Conservation (phyloP, 1,140 invertebrate genomes). For the Calycopis cecrops region DNA sequence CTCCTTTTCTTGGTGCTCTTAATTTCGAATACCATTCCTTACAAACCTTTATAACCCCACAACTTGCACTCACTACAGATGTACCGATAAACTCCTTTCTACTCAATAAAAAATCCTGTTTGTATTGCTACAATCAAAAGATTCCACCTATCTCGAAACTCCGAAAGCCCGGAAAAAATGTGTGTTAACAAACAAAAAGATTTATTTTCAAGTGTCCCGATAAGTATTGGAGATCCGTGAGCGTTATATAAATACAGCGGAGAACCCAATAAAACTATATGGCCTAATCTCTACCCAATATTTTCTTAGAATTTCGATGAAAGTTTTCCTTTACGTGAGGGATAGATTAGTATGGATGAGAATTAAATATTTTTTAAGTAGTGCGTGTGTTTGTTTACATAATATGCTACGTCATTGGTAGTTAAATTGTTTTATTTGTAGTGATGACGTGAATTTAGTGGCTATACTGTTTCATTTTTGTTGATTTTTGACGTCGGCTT, state of each 20-base stretch:
- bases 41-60: background rate
- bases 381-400: too few species aligned
- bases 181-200: conserved; percentile 71
- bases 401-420: too few species aligned
- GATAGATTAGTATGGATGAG: conserved; percentile 28
- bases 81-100: background rate
- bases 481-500: too few species aligned
- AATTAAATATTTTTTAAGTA: background rate
- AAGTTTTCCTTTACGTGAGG: conserved; percentile 13
- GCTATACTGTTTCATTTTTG: too few species aligned
- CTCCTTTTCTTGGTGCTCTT: too few species aligned
- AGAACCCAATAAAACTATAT: conserved; percentile 70
- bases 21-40: too few species aligned
- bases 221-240: conserved; percentile 51
- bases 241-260: conserved; percentile 68
- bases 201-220: conserved; percentile 58
- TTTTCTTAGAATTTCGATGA: conserved; percentile 64
- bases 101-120: background rate
- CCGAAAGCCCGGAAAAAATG: conserved; percentile 36
- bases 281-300: conserved; percentile 72
- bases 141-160: too few species aligned
- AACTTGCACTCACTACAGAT: conserved; percentile 3
- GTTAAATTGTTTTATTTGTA: too few species aligned
- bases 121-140: too few species aligned
- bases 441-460: too few species aligned